Percentiles rank a stretch among this genome's conserved stretches.
phyloP scores from a whole-genome alignment of 2,888 invertebrate genomes.

The Epinotia bilunana region DNA sequence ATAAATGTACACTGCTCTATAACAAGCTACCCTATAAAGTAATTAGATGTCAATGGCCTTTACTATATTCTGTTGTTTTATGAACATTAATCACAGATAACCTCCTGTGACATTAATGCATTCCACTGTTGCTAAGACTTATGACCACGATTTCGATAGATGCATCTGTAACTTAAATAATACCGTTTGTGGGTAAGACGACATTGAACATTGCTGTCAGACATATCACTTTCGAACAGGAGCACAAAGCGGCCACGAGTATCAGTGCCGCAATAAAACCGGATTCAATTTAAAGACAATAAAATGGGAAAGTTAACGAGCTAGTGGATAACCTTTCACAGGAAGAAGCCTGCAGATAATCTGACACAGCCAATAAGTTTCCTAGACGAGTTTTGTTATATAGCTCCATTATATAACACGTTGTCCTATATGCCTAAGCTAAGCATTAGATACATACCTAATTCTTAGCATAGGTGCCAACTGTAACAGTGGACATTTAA shows the following conservation, averaged over 20 bases:
- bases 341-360: conserved; percentile 2
- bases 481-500: too few relatives aligned
- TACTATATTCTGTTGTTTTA: not conserved
- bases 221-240: not conserved
- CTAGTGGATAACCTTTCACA: conserved; percentile 17
- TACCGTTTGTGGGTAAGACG: not conserved
- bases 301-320: not conserved
- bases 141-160: not conserved
- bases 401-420: not conserved
- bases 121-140: not conserved
- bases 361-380: not conserved
- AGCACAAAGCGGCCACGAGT: not conserved
- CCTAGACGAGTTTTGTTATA: not conserved
- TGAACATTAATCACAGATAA: too few relatives aligned
- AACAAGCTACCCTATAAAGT: conserved; percentile 24
- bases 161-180: not conserved
- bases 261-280: conserved; percentile 10
- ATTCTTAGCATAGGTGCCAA: too few relatives aligned
- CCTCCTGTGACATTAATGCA: not conserved
- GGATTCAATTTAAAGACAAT: conserved; percentile 19
- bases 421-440: not conserved
- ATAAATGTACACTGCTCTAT: conserved; percentile 22
- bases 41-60: conserved; percentile 13
- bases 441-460: not conserved
- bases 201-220: not conserved